Conservation (phyloP, 1,140 invertebrate genomes). For the Neuroterus valhalla region DNA sequence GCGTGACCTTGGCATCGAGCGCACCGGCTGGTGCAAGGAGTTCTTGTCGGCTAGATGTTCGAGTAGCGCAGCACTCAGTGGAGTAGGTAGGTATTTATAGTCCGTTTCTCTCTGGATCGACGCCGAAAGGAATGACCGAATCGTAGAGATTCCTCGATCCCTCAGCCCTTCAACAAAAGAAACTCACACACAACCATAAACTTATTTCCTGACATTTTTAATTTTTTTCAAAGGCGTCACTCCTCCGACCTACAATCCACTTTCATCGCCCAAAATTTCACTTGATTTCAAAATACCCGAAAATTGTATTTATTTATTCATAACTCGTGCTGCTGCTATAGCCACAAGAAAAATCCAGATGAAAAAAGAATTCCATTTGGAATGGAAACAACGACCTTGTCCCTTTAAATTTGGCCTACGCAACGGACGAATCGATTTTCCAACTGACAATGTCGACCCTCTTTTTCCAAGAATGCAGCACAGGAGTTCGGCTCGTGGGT, state of each 20-base stretch:
- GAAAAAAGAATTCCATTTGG: background rate
- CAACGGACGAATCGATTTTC: slow-evolving; percentile 11
- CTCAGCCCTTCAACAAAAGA: slow-evolving; percentile 17
- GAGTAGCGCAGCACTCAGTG: slow-evolving; percentile 38
- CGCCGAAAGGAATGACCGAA: slow-evolving; percentile 45
- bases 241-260: background rate
- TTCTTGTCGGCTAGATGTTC: slow-evolving; percentile 35
- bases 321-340: no score
- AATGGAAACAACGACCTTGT: background rate
- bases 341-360: background rate
- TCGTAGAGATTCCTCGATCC: slow-evolving; percentile 15
- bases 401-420: background rate
- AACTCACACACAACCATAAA: slow-evolving; percentile 13
- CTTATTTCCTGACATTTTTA: slow-evolving; percentile 18
- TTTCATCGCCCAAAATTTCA: background rate
- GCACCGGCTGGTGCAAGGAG: slow-evolving; percentile 48
- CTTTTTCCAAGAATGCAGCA: slow-evolving; percentile 8
- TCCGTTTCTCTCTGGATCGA: slow-evolving; percentile 48
- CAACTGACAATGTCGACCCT: slow-evolving; percentile 13
- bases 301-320: no score
- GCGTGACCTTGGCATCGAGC: slow-evolving; percentile 62
- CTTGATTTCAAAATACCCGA: background rate
- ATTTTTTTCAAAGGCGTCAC: slow-evolving; percentile 16
- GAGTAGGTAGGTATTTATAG: slow-evolving; percentile 62
- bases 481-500: background rate